Evolutionary conservation across 2,888 invertebrate species (phyloP), one percentile per base, ranked within the genome.

Genomic region (Orthosia gothica): DNA sequence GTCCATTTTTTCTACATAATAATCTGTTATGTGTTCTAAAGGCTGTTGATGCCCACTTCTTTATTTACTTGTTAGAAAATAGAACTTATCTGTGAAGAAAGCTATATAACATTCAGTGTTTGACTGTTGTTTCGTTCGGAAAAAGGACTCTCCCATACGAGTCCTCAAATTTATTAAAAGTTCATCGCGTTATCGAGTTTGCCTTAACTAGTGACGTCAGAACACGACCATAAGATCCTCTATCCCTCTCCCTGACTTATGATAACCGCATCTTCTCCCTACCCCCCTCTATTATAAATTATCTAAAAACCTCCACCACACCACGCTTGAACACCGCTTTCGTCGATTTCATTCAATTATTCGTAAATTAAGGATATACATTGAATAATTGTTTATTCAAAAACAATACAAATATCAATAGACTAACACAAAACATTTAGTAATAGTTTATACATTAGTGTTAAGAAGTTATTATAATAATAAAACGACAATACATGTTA

Each of bases 401-500:
- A 49, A 82, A 79, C 68, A 76, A 82, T 74, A 87, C 77, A 77
- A 82, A 86, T 83, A 82, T 79, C 82, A 79, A 86, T 83, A 85
- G 83, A 85, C 81, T 85, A 80, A 82, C 82, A 85, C 82, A 82
- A 59, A 83, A 82, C 82, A 85, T 84, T 88, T 90, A 89, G 89
- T 79, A 87, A 87, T 92, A 91, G 89, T 84, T 82, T 87, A 88
- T 91, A 89, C 89, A 91, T 90, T 94, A 94, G 93, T 77, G 69
- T 76, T 94, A 94, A 94, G 93, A 87, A 73, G 82, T 93, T 91
- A 88, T 90, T 91, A 93, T 94, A 93, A 94, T 90, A 93, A 93
- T 81, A 89, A 93, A 86, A 86, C 83, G 96, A 96, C 96, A 96
- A 96, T 96, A 96, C 95, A 92, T 92, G 93, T 93, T 94, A 95